A percentile compares a stretch with the other conserved stretches of the same genome.
Evolutionary conservation across 2,888 invertebrate genomes (phyloP).

Genomic region (Ornithoptera alexandrae): DNA sequence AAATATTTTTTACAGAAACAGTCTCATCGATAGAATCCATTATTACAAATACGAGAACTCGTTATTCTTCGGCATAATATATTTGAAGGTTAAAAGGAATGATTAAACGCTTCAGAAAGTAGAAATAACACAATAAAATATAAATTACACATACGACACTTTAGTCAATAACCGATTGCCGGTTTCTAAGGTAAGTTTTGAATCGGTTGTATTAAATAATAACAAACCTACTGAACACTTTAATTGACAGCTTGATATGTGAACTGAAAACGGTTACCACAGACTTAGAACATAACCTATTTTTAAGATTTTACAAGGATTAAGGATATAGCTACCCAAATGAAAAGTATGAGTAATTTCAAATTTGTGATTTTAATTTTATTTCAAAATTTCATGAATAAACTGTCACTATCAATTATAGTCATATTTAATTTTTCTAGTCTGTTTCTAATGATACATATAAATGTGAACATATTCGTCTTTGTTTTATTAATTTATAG

Average conservation of each 20-base stretch:
- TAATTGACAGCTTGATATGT: conserved; percentile 27
- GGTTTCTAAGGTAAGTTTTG: background rate
- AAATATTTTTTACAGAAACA: conserved; percentile 48
- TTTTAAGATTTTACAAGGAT: background rate
- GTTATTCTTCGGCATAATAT: conserved; percentile 67
- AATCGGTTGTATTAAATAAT: conserved; percentile 27
- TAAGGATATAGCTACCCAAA: background rate
- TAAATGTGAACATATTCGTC: no score
- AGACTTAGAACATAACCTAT: background rate
- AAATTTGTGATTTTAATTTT: background rate
- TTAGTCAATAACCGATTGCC: conserved; percentile 7
- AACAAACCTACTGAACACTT: conserved; percentile 30
- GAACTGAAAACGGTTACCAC: conserved; percentile 14
- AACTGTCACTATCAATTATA: no score
- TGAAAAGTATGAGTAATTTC: background rate
- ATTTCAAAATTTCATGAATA: background rate
- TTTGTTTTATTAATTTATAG: no score
- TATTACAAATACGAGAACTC: conserved; percentile 52
- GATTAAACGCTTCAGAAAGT: conserved; percentile 10
- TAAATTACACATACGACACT: conserved; percentile 1
- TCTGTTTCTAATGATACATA: no score
- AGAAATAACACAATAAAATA: background rate
- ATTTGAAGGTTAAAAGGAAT: conserved; percentile 59
- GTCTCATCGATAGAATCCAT: conserved; percentile 68
- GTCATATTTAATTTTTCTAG: no score